Evolutionary conservation across 2,113 vertebrate species (phyloP), one percentile per base, ranked within the genome.

Genomic region (Ornithorhynchus anatinus): DNA sequence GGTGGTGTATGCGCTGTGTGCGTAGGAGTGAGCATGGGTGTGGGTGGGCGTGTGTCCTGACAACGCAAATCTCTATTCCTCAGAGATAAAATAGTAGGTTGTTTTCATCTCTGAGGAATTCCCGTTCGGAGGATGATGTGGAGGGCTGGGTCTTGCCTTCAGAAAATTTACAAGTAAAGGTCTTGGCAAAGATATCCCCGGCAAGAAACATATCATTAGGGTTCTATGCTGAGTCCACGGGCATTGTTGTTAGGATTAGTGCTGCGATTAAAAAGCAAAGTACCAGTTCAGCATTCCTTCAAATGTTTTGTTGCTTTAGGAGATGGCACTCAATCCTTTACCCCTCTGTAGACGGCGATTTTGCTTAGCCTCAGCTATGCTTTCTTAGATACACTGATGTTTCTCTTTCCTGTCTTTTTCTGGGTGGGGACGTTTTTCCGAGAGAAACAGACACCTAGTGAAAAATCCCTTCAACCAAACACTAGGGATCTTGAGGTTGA

Each of bases 131-230:
- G 31, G 51, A 7, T 2, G 16, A 33, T 10, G 29, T n/a, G 20
- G 42, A 14, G 38, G 72, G 72, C 64, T 4, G 6, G 4, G 33
- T 38, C 65, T 43, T 19, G 5, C 20, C n/a, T 57, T 2, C n/a
- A 57, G 32, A 62, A 43, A 61, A 79, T 59, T 74, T 36, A 33
- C 13, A 58, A 47, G 8, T 68, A 68, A 76, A 68, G 45, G 0
- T 1, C 22, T 19, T 65, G 44, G 25, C 22, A 61, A 48, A 77
- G n/a, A 8, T 47, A 2, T 48, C 77, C 58, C 27, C 52, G 60
- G 32, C 25, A 54, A 4, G 11, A 79, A 25, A 9, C 10, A 5
- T 22, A 42, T 14, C 42, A 59, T 32, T 17, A 40, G 58, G 58
- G 42, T 23, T 9, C 2, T 33, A 61, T 69, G 32, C 36, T 38